phyloP scores from a whole-genome alignment of 2,113 vertebrate species.

The Silurus glanis region DNA sequence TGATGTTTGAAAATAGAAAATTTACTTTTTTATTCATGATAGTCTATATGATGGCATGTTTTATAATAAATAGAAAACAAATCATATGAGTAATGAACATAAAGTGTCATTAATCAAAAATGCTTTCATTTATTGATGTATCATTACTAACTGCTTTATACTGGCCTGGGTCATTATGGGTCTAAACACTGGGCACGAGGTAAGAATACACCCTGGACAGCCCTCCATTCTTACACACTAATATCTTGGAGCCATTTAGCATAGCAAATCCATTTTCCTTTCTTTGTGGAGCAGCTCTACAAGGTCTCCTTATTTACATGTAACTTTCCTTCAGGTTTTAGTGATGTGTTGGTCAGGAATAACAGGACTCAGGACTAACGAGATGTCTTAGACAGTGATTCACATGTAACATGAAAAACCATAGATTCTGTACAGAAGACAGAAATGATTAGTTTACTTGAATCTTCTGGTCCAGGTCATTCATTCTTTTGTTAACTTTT shows the following conservation, averaged over 20 bases:
- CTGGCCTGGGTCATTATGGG: background rate
- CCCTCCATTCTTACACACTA: background rate
- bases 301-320: too few species aligned
- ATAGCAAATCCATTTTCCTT: background rate
- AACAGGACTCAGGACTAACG: too few species aligned
- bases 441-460: too few species aligned
- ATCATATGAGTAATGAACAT: slow-evolving; percentile 22
- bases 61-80: slow-evolving; percentile 5
- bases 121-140: background rate
- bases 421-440: too few species aligned
- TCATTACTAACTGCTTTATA: background rate
- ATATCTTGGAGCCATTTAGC: background rate
- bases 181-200: background rate
- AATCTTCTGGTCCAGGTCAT: too few species aligned
- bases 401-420: too few species aligned
- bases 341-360: too few species aligned
- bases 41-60: slow-evolving; percentile 5
- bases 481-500: too few species aligned
- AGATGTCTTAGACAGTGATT: too few species aligned
- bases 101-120: background rate
- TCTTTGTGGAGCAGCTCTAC: too few species aligned
- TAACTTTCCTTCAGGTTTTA: too few species aligned
- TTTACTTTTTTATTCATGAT: background rate
- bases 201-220: background rate
- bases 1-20: slow-evolving; percentile 6